Evolutionary conservation across 2,888 invertebrate species (phyloP).

Genomic region (Hydrotaea diabolus): DNA sequence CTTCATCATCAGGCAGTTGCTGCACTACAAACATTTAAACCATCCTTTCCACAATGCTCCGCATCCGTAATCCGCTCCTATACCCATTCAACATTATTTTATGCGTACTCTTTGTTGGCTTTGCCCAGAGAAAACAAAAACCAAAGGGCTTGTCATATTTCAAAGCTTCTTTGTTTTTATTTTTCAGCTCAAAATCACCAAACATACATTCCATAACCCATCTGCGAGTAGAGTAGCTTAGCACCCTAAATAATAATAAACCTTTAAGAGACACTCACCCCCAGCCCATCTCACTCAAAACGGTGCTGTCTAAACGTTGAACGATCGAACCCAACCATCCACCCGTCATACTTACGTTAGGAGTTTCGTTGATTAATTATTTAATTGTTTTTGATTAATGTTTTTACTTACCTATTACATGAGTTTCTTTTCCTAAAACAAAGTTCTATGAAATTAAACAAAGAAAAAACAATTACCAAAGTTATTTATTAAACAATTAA

Average conservation of each 20-base stretch:
- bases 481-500: constrained; percentile 51
- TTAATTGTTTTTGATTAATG: constrained; percentile 45
- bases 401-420: constrained; percentile 61
- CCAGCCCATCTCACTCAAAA: background rate
- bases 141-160: background rate
- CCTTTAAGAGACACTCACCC: background rate
- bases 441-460: background rate
- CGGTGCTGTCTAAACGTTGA: background rate
- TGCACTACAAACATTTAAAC: constrained; percentile 12
- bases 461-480: constrained; percentile 34
- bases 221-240: background rate
- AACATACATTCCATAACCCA: background rate
- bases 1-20: background rate
- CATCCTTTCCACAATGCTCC: background rate
- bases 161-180: background rate
- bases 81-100: constrained; percentile 54
- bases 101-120: background rate
- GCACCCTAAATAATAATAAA: background rate
- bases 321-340: background rate
- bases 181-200: background rate
- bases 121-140: too few species aligned
- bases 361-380: constrained; percentile 23
- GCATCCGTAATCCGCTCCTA: background rate
- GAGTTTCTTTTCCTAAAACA: constrained; percentile 59
- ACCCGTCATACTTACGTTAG: constrained; percentile 10